A percentile compares a stretch with the other conserved stretches of the same genome.
Conservation (phyloP, 2,797 vertebrate species). For the Sphaeramia orbicularis region DNA sequence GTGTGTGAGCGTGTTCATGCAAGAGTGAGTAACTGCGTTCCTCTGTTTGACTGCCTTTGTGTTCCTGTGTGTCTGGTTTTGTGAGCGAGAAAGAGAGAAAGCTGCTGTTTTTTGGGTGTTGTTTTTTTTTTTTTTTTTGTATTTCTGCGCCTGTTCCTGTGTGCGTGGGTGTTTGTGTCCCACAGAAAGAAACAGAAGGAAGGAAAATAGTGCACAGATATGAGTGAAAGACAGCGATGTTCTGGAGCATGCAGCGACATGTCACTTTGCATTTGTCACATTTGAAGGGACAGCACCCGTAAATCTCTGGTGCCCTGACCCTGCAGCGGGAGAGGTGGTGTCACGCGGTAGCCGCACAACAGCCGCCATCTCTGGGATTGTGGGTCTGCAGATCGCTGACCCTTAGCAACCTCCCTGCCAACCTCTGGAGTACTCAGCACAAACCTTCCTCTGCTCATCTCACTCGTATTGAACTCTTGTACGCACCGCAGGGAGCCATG, state of each 20-base stretch:
- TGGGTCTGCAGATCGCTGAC: constrained; percentile 51
- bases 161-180: constrained; percentile 31
- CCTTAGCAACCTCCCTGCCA: constrained; percentile 30
- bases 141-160: constrained; percentile 31
- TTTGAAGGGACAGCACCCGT: constrained; percentile 44
- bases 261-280: constrained; percentile 79
- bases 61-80: constrained; percentile 34
- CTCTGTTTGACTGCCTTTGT: constrained; percentile 47
- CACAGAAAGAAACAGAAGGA: constrained; percentile 12
- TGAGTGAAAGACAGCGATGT: constrained; percentile 61
- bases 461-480: constrained; percentile 24
- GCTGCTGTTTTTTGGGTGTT: not conserved
- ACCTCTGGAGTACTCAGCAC: constrained; percentile 13
- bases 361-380: constrained; percentile 40
- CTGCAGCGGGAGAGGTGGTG: constrained; percentile 45
- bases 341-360: constrained; percentile 44
- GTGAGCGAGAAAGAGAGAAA: constrained; percentile 41
- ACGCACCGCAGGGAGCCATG: not conserved
- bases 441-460: constrained; percentile 13
- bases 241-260: constrained; percentile 55
- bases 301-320: constrained; percentile 67
- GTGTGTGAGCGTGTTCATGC: constrained; percentile 23
- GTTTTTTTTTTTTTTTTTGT: constrained; percentile 4
- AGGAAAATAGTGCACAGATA: not conserved
- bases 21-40: constrained; percentile 38